phyloP scores from a whole-genome alignment of 2,113 vertebrate genomes.

The Gymnocephalus cernua region DNA sequence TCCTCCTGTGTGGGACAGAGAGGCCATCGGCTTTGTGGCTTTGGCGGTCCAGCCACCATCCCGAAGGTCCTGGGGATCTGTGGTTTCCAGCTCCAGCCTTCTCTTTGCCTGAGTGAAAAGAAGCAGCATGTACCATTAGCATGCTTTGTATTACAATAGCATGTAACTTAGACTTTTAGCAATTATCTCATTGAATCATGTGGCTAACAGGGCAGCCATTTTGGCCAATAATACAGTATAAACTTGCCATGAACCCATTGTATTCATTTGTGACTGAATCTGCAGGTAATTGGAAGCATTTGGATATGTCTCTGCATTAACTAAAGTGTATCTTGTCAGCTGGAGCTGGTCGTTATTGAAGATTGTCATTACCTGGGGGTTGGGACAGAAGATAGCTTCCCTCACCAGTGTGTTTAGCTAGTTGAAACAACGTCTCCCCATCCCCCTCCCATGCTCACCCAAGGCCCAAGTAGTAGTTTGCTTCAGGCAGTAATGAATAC shows the following conservation, averaged over 20 bases:
- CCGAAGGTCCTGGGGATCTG: conserved; percentile 87
- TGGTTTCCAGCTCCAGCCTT: conserved; percentile 90
- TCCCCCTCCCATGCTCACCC: conserved; percentile 49
- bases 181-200: not conserved
- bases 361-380: not conserved
- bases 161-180: not conserved
- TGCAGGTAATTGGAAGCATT: not conserved
- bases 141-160: not conserved
- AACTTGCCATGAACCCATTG: not conserved
- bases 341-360: not conserved
- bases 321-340: not conserved
- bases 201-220: conserved; percentile 4
- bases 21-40: conserved; percentile 81
- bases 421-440: conserved; percentile 39
- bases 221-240: not conserved
- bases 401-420: conserved; percentile 42
- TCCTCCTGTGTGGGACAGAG: conserved; percentile 60
- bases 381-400: conserved; percentile 30
- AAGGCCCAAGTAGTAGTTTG: conserved; percentile 20
- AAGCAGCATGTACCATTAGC: not conserved
- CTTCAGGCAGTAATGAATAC: not conserved
- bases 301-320: not conserved
- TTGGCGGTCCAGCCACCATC: conserved; percentile 88
- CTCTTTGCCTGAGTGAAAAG: conserved; percentile 84
- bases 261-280: not conserved